Evolutionary conservation across 2,888 invertebrate species (phyloP), one percentile per base, ranked within the genome.

Genomic region (Plutella xylostella): DNA sequence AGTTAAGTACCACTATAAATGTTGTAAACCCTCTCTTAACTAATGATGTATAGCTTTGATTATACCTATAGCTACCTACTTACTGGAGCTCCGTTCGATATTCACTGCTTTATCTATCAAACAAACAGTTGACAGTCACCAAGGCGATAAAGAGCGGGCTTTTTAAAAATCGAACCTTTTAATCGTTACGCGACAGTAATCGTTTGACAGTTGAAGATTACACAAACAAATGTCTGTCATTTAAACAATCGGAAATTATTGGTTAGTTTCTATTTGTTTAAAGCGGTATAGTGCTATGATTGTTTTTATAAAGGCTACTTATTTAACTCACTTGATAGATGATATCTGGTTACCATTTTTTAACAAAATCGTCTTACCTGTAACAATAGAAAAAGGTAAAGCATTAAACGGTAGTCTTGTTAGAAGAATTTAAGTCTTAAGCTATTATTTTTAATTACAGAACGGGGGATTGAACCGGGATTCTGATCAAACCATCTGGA

Each of bases 101-200:
- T 17, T 19, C 1, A 42, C 48, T 42, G 46, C 45, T 54, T 50
- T 60, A 51, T 54, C 60, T 60, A 62, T 63, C 59, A 9, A 20
- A 42, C 56, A 47, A 37, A 48, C 50, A 52, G 54, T 54, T 69
- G 68, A 72, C 72, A 68, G 63, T 66, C 72, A 33, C 43, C 21
- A 9, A 21, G 28, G 42, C 22, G 76, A 77, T 77, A 74, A 66
- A 64, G 22, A 14, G 22, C 19, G 22, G 44, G 48, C 57, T 60
- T 63, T 71, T 74, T 72, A 74, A 77, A 77, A 78, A 77, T 75
- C 71, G 67, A 63, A 60, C 65, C 77, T 75, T 74, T 76, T 75
- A 72, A 66, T 68, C 70, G 72, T 65, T 70, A 68, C 72, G 71
- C 15, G 11, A 38, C 20, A 38, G 38, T 38, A 21, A 38, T 20